Conservation (phyloP, 2,888 invertebrate genomes). For the Drosophila emarginata region DNA sequence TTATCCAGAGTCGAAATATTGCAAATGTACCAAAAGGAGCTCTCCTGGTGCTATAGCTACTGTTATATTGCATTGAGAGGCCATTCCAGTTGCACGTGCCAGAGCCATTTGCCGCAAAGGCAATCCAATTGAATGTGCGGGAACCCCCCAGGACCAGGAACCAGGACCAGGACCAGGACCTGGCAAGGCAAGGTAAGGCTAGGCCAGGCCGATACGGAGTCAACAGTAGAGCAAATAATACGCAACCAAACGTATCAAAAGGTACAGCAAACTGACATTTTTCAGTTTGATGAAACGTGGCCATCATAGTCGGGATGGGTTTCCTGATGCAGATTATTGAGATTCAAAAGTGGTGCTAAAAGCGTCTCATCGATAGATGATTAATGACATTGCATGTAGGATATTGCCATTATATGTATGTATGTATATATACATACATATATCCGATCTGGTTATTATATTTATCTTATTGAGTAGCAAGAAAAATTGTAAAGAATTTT, state of each 20-base stretch:
- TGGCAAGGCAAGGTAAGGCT: neutral
- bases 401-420: neutral
- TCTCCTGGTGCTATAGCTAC: constrained; percentile 14
- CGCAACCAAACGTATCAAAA: neutral
- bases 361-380: constrained; percentile 18
- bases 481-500: too few relatives aligned
- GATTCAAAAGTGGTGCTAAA: constrained; percentile 41
- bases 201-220: constrained; percentile 19
- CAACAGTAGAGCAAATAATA: constrained; percentile 43
- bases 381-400: constrained; percentile 20
- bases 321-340: constrained; percentile 25
- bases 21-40: constrained; percentile 33
- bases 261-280: constrained; percentile 28
- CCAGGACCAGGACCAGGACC: constrained; percentile 1
- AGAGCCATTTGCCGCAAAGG: constrained; percentile 36
- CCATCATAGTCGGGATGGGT: neutral
- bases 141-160: neutral
- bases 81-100: constrained; percentile 58
- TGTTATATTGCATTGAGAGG: constrained; percentile 30
- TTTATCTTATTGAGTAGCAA: too few relatives aligned
- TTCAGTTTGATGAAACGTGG: constrained; percentile 48
- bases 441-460: too few relatives aligned
- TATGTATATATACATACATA: neutral
- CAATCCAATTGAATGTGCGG: constrained; percentile 55
- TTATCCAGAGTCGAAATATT: constrained; percentile 44